These are phyloP conservation scores for Calvadosia cruxmelitensis DNA, from an alignment of 30 jellyfish, hydroid and myxozoan species.

Conservation along the genomic window DNA sequence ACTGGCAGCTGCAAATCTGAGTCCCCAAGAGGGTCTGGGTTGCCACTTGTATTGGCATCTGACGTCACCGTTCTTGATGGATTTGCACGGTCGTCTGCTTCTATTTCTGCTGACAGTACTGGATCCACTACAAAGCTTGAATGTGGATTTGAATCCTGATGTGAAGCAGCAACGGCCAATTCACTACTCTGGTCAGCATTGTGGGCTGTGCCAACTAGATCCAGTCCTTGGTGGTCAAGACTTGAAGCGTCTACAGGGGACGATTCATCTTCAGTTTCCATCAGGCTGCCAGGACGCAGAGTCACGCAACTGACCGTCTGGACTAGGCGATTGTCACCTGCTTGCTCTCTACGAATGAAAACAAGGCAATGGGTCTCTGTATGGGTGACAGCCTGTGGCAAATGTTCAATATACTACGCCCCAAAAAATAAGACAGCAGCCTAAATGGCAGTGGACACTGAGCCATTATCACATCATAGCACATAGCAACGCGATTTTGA, in stretches of 20 bases:
- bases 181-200: too few relatives aligned
- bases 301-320: slow-evolving; percentile 52
- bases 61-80: neutral
- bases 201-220: neutral
- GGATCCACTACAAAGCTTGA: neutral
- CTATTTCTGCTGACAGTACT: neutral
- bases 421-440: too few relatives aligned
- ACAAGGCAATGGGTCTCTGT: slow-evolving; percentile 16
- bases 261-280: neutral
- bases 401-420: too few relatives aligned
- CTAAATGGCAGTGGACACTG: too few relatives aligned
- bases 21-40: neutral
- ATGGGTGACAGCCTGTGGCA: too few relatives aligned
- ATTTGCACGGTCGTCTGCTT: slow-evolving; percentile 1
- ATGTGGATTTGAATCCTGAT: neutral
- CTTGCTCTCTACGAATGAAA: neutral
- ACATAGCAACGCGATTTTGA: too few relatives aligned
- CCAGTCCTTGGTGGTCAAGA: neutral
- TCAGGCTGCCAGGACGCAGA: neutral
- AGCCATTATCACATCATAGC: too few relatives aligned
- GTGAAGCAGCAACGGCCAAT: neutral
- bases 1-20: neutral
- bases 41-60: neutral
- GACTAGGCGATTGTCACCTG: slow-evolving; percentile 21
- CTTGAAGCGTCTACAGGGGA: neutral